Conservation (phyloP, 2,888 invertebrate species). For the Cheilosia soror region DNA sequence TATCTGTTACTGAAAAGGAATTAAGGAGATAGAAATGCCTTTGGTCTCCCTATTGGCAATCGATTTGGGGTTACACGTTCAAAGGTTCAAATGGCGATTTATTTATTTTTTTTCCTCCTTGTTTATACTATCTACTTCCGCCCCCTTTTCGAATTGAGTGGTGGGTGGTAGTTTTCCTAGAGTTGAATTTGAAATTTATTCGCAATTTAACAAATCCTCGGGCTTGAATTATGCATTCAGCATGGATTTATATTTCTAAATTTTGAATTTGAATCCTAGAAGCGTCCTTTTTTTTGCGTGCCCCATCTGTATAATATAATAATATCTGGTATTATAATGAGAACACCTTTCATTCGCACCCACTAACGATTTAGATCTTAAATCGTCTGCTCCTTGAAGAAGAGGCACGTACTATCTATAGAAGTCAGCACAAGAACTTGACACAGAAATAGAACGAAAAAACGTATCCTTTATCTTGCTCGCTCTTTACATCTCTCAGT, state of each 20-base stretch:
- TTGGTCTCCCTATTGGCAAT: slow-evolving; percentile 23
- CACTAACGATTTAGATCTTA: slow-evolving; percentile 35
- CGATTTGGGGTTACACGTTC: slow-evolving; percentile 52
- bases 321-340: slow-evolving; percentile 15
- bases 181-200: slow-evolving; percentile 49
- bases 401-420: not conserved
- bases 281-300: slow-evolving; percentile 11
- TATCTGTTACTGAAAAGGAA: slow-evolving; percentile 29
- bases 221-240: slow-evolving; percentile 60
- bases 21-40: slow-evolving; percentile 9
- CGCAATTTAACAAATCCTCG: slow-evolving; percentile 60
- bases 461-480: not conserved
- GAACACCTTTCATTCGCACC: slow-evolving; percentile 46
- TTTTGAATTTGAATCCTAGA: slow-evolving; percentile 36
- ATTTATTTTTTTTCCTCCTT: slow-evolving; percentile 25
- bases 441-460: slow-evolving; percentile 26
- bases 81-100: slow-evolving; percentile 58
- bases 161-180: not conserved
- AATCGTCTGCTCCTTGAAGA: not conserved
- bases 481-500: too few relatives aligned
- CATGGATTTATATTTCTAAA: slow-evolving; percentile 45
- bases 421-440: slow-evolving; percentile 19
- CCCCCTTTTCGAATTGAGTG: not conserved
- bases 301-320: not conserved
- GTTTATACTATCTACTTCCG: not conserved